Evolutionary conservation across 2,113 vertebrate genomes (phyloP).

Genomic region (Trochalopteron elliotii): DNA sequence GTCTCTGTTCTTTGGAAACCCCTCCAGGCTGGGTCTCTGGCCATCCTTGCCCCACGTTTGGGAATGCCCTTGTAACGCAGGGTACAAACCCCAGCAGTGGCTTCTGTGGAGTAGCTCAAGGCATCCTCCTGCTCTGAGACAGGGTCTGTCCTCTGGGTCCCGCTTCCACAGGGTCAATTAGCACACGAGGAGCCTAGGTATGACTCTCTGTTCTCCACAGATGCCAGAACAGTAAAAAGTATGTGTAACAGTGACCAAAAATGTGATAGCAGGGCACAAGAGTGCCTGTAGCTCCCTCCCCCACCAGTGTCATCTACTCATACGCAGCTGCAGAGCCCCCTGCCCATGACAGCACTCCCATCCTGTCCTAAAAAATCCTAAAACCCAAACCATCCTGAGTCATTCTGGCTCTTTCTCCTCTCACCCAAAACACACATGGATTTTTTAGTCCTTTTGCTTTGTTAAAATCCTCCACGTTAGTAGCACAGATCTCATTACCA

Average conservation of each 20-base stretch:
- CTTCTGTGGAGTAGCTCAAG: background rate
- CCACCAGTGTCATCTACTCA: background rate
- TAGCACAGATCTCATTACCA: background rate
- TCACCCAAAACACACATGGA: background rate
- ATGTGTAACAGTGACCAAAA: background rate
- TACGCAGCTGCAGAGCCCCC: background rate
- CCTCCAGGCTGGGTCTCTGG: background rate
- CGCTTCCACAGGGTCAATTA: background rate
- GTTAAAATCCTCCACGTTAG: background rate
- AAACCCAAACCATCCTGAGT: background rate
- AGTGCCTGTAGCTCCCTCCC: background rate
- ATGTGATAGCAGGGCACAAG: background rate
- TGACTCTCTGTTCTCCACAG: background rate
- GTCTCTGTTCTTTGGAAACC: background rate
- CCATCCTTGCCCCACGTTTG: background rate
- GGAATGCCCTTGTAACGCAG: background rate
- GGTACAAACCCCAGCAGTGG: background rate
- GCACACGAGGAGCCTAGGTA: background rate
- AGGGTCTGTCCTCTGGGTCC: background rate
- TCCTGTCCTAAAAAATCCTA: background rate
- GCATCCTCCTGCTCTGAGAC: background rate
- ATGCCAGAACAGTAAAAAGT: background rate
- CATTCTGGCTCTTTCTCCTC: background rate
- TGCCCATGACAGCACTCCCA: background rate
- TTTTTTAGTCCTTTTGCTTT: background rate